phyloP scores from a whole-genome alignment of 2,113 vertebrate species.

The Sorex fumeus region DNA sequence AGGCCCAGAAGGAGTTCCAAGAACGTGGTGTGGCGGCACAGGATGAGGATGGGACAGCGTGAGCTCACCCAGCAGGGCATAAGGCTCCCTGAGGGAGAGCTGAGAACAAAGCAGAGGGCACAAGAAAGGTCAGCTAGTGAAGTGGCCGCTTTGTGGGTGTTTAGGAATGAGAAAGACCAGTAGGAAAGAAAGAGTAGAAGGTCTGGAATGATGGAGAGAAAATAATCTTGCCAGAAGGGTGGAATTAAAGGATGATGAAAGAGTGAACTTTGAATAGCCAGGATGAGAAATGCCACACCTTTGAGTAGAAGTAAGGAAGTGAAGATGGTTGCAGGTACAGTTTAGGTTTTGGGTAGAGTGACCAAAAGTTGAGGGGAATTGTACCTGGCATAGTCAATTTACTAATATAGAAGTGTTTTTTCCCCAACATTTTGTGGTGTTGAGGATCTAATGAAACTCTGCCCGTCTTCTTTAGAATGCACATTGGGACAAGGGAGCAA shows the following conservation, averaged over 20 bases:
- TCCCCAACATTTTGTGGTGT: not conserved
- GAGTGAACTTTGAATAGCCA: not conserved
- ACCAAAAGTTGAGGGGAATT: not conserved
- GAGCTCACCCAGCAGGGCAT: no score
- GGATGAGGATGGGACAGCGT: not conserved
- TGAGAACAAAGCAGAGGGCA: not conserved
- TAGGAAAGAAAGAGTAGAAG: not conserved
- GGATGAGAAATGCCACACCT: not conserved
- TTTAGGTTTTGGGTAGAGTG: not conserved
- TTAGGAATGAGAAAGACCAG: not conserved
- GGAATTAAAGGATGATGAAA: not conserved
- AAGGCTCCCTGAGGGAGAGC: not conserved
- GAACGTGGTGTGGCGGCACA: rapidly evolving
- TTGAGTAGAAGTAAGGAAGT: not conserved
- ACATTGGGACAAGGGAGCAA: no score
- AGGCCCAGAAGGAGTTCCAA: not conserved
- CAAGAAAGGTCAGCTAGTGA: rapidly evolving
- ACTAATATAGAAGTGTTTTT: not conserved
- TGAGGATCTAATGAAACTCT: not conserved
- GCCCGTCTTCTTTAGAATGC: not conserved
- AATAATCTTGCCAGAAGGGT: not conserved
- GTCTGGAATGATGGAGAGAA: not conserved
- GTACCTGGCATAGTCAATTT: not conserved
- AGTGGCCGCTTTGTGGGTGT: no score
- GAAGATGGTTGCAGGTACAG: no score